Base-by-base conservation (phyloP, 2,113 vertebrate genomes). In the Nyctibius bracteatus region DNA sequence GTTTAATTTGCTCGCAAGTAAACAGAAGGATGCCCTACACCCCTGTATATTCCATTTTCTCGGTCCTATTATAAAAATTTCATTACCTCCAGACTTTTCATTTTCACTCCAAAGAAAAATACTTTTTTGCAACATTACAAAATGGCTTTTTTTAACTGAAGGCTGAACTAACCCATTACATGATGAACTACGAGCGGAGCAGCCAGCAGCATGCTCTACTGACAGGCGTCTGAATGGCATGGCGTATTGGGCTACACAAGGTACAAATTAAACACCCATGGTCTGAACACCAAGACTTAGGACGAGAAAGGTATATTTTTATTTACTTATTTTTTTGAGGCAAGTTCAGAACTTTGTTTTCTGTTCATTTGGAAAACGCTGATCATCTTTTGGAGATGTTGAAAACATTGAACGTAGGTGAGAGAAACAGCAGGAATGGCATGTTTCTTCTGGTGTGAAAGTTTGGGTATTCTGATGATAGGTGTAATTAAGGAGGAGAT, bases 171-270 rank as follows among this genome's bases (percentile, higher is more conserved):
- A 49, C 20, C 21, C 5, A 8, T 49, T 59, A 17, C 28, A 43
- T 70, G 17, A 22, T 72, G 52, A 81, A 20, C 35, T 62, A 16
- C 1, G 3, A 77, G 70, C 2, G 2, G 31, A 81, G 30, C n/a
- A 63, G 39, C 57, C 70, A 41, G 35, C 44, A 77, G 31, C 5
- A 1, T 31, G 57, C 39, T 71, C 31, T 75, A 6, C 46, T 21
- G 54, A 46, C 47, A 67, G 66, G 13, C 1, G 0, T 35, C 43
- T 46, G 47, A 57, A 15, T 21, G 9, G 18, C 47, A 21, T 1
- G 0, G n/a, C 1, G 0, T 27, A 14, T 43, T 44, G 70, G 49
- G 65, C 51, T 21, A 24, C 35, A 18, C 0, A 3, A 25, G 6
- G 17, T 49, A 55, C 31, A 77, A 66, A 51, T 71, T 19, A 37